Conservation (phyloP, 2,797 vertebrate species). For the Trichosurus vulpecula region DNA sequence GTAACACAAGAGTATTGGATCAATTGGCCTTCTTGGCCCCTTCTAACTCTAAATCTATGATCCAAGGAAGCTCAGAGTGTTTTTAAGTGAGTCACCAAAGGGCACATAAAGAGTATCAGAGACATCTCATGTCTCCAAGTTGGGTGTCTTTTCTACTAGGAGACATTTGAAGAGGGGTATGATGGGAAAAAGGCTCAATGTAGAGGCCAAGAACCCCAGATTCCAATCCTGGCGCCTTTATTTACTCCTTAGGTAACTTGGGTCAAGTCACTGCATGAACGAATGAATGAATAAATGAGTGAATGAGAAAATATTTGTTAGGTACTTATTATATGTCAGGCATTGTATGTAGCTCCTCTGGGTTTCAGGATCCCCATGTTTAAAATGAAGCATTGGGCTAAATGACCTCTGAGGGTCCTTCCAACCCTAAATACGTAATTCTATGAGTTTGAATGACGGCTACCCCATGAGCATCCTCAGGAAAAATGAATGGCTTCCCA, state of each 20-base stretch:
- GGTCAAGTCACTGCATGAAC: not conserved
- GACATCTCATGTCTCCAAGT: not conserved
- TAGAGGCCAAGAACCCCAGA: not conserved
- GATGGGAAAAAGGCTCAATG: not conserved
- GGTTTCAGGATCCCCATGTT: not conserved
- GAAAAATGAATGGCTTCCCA: not conserved
- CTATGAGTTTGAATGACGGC: not conserved
- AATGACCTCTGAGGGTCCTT: not conserved
- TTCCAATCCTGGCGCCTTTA: not conserved
- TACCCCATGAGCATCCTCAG: not conserved
- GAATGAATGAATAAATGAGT: too few species aligned
- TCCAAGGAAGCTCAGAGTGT: not conserved
- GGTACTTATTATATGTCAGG: not conserved
- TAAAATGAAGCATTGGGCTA: not conserved
- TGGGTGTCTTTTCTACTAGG: not conserved
- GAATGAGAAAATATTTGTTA: not conserved
- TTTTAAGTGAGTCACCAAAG: not conserved
- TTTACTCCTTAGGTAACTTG: not conserved
- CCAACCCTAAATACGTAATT: not conserved
- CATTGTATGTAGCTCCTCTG: not conserved
- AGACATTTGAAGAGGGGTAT: not conserved
- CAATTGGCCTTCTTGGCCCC: not conserved
- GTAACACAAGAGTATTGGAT: not conserved
- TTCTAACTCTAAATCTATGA: not conserved
- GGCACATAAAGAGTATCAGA: not conserved